A percentile compares a stretch with the other conserved stretches of the same genome.
Evolutionary conservation across 1,140 invertebrate genomes (phyloP).

Genomic region (Drosophila pallidifrons): DNA sequence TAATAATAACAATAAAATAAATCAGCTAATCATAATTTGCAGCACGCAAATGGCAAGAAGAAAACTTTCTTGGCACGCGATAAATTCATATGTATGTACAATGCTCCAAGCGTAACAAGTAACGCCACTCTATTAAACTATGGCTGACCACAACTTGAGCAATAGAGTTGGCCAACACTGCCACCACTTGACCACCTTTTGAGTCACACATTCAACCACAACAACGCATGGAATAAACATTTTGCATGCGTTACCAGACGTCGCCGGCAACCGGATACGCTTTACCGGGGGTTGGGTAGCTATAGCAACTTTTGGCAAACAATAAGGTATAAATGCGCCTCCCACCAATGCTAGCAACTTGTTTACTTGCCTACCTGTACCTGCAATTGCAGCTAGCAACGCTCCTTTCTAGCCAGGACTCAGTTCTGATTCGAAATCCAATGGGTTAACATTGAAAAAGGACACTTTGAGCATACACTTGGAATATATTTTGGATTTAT

Average conservation of each 20-base stretch:
- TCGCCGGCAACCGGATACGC: conserved; percentile 7
- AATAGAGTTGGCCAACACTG: not conserved
- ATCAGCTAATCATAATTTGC: conserved; percentile 69
- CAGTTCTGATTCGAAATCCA: conserved; percentile 64
- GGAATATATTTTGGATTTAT: conserved; percentile 11
- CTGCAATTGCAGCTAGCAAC: conserved; percentile 62
- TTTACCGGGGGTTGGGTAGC: conserved; percentile 65
- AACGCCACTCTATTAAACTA: conserved; percentile 27
- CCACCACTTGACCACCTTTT: not conserved
- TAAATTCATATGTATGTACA: not conserved
- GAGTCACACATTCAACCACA: not conserved
- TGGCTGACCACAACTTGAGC: conserved; percentile 30
- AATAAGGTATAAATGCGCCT: conserved; percentile 32
- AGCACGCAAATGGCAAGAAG: conserved; percentile 53
- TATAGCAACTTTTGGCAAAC: conserved; percentile 72
- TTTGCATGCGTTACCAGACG: conserved; percentile 59
- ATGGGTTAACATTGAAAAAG: conserved; percentile 27
- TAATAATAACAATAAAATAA: conserved; percentile 44
- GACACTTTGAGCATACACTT: not conserved
- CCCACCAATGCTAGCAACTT: conserved; percentile 34
- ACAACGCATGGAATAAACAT: conserved; percentile 49
- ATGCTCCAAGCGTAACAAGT: conserved; percentile 65
- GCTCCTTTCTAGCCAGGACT: conserved; percentile 24
- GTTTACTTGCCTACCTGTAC: conserved; percentile 68
- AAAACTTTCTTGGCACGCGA: conserved; percentile 25